These are phyloP conservation scores for Bombus sibiricus DNA, from an alignment of 1,140 invertebrate species.

Conservation along the genomic window DNA sequence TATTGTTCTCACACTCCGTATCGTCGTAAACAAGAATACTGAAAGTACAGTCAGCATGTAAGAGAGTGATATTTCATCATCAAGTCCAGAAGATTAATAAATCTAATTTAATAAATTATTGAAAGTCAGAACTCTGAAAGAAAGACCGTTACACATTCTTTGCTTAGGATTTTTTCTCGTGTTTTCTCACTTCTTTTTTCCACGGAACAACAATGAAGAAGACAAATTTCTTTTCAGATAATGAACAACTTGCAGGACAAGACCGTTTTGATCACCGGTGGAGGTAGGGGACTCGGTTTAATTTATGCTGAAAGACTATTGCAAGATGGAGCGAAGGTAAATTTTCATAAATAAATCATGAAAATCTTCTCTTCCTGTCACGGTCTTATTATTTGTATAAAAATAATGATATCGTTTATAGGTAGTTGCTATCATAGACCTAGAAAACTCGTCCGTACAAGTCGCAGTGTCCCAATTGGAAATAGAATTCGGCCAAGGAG, in stretches of 20 bases:
- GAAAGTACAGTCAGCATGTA: too few relatives aligned
- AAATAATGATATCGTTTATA: neutral
- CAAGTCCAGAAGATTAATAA: too few relatives aligned
- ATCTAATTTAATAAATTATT: too few relatives aligned
- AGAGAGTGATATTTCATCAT: too few relatives aligned
- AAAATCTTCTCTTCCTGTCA: neutral
- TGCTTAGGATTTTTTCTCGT: too few relatives aligned
- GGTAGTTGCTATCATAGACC: constrained; percentile 55
- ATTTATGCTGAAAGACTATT: constrained; percentile 78
- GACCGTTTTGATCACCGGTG: constrained; percentile 82
- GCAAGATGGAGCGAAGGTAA: constrained; percentile 76
- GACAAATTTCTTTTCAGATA: neutral
- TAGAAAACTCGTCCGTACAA: neutral
- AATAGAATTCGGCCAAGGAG: constrained; percentile 72
- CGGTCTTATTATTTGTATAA: neutral
- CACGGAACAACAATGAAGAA: neutral
- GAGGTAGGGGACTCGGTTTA: constrained; percentile 80
- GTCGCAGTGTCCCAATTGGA: constrained; percentile 14
- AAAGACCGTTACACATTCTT: too few relatives aligned
- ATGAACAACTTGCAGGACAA: constrained; percentile 69
- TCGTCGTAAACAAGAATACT: too few relatives aligned
- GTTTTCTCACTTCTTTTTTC: neutral
- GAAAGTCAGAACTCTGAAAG: too few relatives aligned
- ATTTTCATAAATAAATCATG: neutral
- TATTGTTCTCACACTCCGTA: too few relatives aligned